These are phyloP conservation scores for Zygothrica quintamaculata DNA, from an alignment of 2,888 invertebrate genomes.

Conservation along the genomic window DNA sequence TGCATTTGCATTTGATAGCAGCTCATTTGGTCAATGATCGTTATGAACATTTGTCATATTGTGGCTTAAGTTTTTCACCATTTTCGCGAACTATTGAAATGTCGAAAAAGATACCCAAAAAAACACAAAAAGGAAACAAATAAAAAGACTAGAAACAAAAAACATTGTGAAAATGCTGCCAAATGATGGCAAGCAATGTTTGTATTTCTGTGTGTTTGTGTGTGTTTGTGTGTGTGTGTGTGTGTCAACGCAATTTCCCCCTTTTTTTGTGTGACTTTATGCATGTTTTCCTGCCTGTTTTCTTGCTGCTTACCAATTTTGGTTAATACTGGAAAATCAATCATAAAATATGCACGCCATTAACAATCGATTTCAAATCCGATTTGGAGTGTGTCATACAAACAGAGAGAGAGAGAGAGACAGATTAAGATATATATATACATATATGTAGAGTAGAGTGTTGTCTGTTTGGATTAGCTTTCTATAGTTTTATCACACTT, in stretches of 20 bases:
- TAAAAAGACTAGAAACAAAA: too few species aligned
- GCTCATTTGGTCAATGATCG: constrained; percentile 20
- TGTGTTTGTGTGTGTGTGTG: background rate
- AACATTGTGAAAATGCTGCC: constrained; percentile 42
- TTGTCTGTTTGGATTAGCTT: constrained; percentile 46
- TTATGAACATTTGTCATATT: constrained; percentile 42
- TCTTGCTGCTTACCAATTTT: constrained; percentile 50
- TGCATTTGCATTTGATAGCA: constrained; percentile 38
- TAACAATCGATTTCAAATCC: constrained; percentile 70
- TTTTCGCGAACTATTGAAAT: constrained; percentile 36
- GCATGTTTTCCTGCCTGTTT: constrained; percentile 16
- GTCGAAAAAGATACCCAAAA: too few species aligned
- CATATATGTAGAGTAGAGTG: background rate
- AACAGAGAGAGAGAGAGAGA: constrained; percentile 1
- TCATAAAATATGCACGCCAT: constrained; percentile 69
- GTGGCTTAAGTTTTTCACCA: constrained; percentile 24
- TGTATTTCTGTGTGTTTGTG: background rate
- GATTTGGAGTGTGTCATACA: constrained; percentile 53
- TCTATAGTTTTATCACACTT: constrained; percentile 33
- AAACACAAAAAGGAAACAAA: too few species aligned
- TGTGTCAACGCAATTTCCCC: constrained; percentile 5
- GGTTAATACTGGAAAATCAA: constrained; percentile 54
- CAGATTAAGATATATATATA: background rate
- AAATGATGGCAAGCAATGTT: constrained; percentile 12
- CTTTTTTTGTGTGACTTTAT: background rate